Conservation (phyloP, 2,113 vertebrate genomes). For the Prunella fulvescens region DNA sequence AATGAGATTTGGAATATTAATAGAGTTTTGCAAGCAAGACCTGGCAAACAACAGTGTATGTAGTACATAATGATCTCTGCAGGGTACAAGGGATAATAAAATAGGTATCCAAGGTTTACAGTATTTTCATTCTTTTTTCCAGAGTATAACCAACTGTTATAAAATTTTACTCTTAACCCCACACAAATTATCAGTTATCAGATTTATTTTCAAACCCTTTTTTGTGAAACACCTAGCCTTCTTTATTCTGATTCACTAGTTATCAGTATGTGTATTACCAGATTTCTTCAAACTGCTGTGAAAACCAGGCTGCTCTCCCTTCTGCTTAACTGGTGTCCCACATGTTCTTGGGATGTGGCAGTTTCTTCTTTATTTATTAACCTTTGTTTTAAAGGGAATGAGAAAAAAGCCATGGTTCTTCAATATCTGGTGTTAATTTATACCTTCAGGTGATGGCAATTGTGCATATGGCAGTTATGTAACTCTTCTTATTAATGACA, state of each 20-base stretch:
- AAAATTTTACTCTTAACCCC: neutral
- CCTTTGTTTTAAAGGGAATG: neutral
- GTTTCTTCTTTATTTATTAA: neutral
- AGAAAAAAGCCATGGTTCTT: neutral
- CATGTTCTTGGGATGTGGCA: neutral
- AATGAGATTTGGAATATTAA: slow-evolving; percentile 32
- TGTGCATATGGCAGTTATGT: neutral
- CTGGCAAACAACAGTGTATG: neutral
- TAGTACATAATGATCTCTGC: slow-evolving; percentile 23
- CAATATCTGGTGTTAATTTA: neutral
- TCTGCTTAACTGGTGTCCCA: neutral
- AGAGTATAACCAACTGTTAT: neutral
- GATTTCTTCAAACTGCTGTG: neutral
- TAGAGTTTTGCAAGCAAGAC: neutral
- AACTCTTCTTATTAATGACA: neutral
- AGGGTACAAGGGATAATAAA: neutral
- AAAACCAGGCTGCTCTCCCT: neutral
- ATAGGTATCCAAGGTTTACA: neutral
- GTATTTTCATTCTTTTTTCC: neutral
- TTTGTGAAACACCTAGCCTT: neutral
- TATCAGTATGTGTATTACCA: neutral
- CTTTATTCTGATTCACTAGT: neutral
- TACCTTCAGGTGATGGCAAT: no score
- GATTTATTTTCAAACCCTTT: neutral
- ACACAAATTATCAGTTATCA: neutral